Conservation (phyloP, 2,113 vertebrate genomes). For the Dicentrarchus labrax region DNA sequence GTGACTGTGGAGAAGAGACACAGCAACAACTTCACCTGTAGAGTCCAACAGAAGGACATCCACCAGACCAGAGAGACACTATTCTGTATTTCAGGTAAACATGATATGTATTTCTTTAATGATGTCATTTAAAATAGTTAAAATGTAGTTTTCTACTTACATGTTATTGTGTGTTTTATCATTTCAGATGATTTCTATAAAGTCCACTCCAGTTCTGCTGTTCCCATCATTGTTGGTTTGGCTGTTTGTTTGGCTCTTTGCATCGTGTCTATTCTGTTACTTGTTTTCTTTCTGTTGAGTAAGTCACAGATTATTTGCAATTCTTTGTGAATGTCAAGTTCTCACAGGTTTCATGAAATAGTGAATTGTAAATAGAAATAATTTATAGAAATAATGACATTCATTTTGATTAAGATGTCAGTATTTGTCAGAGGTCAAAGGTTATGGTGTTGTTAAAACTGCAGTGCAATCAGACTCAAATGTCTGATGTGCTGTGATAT, state of each 20-base stretch:
- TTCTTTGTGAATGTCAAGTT: neutral
- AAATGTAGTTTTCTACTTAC: no score
- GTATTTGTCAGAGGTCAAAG: no score
- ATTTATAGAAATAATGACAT: neutral
- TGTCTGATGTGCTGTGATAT: no score
- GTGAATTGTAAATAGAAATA: no score
- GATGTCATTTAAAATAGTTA: neutral
- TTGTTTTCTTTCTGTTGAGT: neutral
- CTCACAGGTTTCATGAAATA: neutral
- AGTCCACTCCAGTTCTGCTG: neutral
- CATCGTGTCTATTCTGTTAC: neutral
- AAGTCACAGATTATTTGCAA: neutral
- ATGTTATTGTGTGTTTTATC: neutral
- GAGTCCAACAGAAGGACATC: no score
- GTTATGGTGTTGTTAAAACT: no score
- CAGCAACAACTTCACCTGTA: no score
- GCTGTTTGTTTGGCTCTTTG: neutral
- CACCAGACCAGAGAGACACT: neutral
- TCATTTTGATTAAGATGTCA: no score
- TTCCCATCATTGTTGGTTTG: neutral
- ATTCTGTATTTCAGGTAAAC: neutral
- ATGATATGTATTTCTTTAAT: no score
- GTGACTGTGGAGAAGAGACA: no score
- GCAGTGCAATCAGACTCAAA: no score
- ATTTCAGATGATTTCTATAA: slow-evolving; percentile 7